Percentiles rank a stretch among this genome's conserved stretches.
These are phyloP conservation scores for Sycobia sp. DNA, from an alignment of 1,140 invertebrate genomes.

Conservation along the genomic window DNA sequence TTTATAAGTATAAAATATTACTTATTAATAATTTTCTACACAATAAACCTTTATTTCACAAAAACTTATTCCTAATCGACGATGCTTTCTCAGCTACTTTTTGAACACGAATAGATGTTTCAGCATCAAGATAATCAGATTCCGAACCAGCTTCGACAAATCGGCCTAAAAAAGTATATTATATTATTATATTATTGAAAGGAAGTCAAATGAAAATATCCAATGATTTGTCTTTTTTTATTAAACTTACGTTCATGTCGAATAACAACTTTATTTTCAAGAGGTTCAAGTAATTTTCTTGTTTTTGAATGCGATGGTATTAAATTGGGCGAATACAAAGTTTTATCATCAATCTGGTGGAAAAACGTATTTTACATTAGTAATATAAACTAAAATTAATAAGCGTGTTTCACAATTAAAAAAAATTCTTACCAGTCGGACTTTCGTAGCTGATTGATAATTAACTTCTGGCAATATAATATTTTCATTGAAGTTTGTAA, in stretches of 20 bases:
- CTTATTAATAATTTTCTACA: neutral
- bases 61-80: neutral
- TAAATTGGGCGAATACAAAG: neutral
- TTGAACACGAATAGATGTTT: constrained; percentile 24
- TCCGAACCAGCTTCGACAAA: constrained; percentile 4
- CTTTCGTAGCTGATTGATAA: constrained; percentile 25
- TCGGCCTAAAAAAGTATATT: constrained; percentile 16
- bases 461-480: constrained; percentile 13
- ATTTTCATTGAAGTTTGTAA: neutral
- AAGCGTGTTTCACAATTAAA: no score
- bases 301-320: constrained; percentile 23
- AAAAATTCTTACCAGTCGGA: constrained; percentile 18
- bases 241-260: constrained; percentile 25
- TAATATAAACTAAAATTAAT: neutral
- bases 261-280: constrained; percentile 28
- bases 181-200: no score
- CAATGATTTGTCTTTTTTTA: neutral
- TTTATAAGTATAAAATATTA: no score
- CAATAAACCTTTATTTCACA: no score
- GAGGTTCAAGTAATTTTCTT: constrained; percentile 19
- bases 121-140: neutral
- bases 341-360: constrained; percentile 21
- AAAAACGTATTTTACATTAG: neutral
- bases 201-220: neutral
- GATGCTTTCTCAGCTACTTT: constrained; percentile 27